phyloP scores from a whole-genome alignment of 1,140 invertebrate genomes.

The Harpegnathos saltator region DNA sequence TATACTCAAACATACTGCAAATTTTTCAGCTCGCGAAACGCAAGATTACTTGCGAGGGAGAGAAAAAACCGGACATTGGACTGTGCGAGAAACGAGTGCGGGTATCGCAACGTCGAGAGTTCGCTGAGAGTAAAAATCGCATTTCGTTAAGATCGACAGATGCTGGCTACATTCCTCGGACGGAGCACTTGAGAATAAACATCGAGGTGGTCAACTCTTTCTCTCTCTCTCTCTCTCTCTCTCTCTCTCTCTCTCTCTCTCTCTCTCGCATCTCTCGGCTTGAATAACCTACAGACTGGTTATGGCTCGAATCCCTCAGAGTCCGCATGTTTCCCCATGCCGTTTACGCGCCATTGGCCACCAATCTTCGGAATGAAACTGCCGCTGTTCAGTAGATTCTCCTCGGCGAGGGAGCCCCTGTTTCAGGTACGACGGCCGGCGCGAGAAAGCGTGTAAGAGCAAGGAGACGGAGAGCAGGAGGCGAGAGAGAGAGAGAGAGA shows the following conservation, averaged over 20 bases:
- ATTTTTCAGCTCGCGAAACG: neutral
- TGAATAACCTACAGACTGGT: constrained; percentile 59
- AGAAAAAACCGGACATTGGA: neutral
- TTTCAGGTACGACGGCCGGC: constrained; percentile 44
- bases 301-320: constrained; percentile 68
- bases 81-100: neutral
- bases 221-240: constrained; percentile 27
- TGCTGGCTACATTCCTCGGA: constrained; percentile 16
- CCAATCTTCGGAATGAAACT: constrained; percentile 83
- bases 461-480: no score
- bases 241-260: constrained; percentile 51
- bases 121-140: constrained; percentile 5
- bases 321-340: constrained; percentile 73
- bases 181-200: constrained; percentile 65
- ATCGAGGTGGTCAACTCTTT: constrained; percentile 55
- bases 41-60: neutral
- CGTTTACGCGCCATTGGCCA: constrained; percentile 82
- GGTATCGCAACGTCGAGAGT: constrained; percentile 13
- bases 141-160: constrained; percentile 50
- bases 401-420: constrained; percentile 43
- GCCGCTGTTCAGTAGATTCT: constrained; percentile 69
- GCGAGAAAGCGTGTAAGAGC: constrained; percentile 36
- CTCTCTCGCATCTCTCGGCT: constrained; percentile 68
- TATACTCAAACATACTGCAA: neutral
- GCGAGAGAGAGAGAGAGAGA: constrained; percentile 46